phyloP scores from a whole-genome alignment of 1,140 invertebrate species.

The Acromyrmex charruanus region DNA sequence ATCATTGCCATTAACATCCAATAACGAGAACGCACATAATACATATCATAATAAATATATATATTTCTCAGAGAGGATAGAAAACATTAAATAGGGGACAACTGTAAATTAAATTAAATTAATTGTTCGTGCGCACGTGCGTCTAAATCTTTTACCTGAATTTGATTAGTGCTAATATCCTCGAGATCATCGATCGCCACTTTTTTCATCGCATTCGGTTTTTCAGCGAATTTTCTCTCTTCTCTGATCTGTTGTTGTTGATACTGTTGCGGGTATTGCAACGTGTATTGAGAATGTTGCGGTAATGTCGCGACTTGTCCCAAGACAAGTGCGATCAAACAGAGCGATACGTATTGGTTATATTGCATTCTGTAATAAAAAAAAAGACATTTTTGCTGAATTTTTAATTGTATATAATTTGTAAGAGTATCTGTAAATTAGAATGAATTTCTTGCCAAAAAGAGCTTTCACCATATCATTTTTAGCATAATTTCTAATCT shows the following conservation, averaged over 20 bases:
- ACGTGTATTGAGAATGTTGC: constrained; percentile 80
- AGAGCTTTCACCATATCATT: background rate
- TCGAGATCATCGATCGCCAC: constrained; percentile 93
- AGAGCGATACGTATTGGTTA: constrained; percentile 81
- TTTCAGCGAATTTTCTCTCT: constrained; percentile 94
- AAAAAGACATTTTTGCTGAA: background rate
- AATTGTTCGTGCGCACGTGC: background rate
- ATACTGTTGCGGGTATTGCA: constrained; percentile 85
- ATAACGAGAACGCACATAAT: no score
- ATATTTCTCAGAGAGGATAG: no score
- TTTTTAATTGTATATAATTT: background rate
- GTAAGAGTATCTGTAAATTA: background rate
- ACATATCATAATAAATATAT: no score
- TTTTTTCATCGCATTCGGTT: constrained; percentile 95
- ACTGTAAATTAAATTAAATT: background rate
- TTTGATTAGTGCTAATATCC: constrained; percentile 93
- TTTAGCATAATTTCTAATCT: background rate
- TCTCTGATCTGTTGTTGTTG: constrained; percentile 85
- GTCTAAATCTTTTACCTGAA: constrained; percentile 86
- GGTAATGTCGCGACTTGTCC: constrained; percentile 83
- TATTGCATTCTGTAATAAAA: constrained; percentile 79
- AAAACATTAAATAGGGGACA: no score
- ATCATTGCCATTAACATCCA: no score
- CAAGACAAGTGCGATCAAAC: constrained; percentile 82
- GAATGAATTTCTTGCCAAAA: background rate